Evolutionary conservation across 2,888 invertebrate genomes (phyloP), one percentile per base, ranked within the genome.

Genomic region (Philhelius pedissequus): DNA sequence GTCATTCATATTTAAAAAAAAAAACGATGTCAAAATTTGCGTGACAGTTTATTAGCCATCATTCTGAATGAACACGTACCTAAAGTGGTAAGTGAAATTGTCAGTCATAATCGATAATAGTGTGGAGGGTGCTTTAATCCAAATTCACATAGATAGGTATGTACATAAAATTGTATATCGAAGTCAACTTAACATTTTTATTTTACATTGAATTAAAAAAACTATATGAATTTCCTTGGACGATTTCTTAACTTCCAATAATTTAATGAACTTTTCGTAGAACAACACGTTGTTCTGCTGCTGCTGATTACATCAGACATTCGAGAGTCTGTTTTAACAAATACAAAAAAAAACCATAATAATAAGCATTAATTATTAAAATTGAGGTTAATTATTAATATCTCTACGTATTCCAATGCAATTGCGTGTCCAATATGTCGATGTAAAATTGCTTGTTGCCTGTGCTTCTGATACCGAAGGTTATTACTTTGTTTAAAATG

Each of bases 351-450:
- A 58, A 30, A 22, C 20, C 50, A 38, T 13, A 50, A 20, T 32
- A 48, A 54, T 69, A 56, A 56, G 20, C 6, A 32, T 6, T 71
- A 52, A 77, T 60, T 58, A 73, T 54, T 62, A 54, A 82, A 78
- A 73, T 68, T 73, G 68, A 77, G 82, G 82, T 78, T 82, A 82
- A 82, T 82, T 73, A 78, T 68, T 56, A 48, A n/a, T n/a, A n/a
- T n/a, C n/a, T 48, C 13, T 13, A 25, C 48, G 43, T 58, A 60
- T 68, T 77, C 70, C 70, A 48, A 48, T 64, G 69, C 76, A 58
- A 71, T 66, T 71, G 77, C 66, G 50, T 78, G 71, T 52, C n/a
- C 27, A 62, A 30, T 62, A 40, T 43, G 62, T 43, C 43, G 18
- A 30, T 45, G 13, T 15, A 32, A 56, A 27, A 76, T 66, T 75